Percentiles rank a stretch among this genome's conserved stretches.
Conservation (phyloP, 2,888 invertebrate species). For the Antheraea yamamai region DNA sequence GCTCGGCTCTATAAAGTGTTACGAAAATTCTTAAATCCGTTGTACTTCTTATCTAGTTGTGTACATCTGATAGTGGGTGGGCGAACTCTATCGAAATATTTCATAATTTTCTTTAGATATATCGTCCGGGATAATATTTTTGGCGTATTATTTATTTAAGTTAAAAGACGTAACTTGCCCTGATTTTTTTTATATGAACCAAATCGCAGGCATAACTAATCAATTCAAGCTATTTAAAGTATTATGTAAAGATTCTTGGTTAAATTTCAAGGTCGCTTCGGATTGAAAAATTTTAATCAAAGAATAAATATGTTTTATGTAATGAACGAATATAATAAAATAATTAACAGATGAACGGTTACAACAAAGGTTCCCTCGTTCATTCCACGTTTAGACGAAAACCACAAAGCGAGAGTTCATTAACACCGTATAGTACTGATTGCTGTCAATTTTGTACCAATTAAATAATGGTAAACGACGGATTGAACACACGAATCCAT, state of each 20-base stretch:
- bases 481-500: conserved; percentile 46
- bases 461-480: conserved; percentile 61
- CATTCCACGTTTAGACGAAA: conserved; percentile 23
- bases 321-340: conserved; percentile 18
- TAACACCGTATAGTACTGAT: conserved; percentile 40
- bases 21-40: conserved; percentile 13
- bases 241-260: neutral
- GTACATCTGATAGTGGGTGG: conserved; percentile 19
- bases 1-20: neutral
- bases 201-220: too few species aligned
- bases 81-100: conserved; percentile 17
- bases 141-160: neutral
- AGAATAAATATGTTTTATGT: neutral
- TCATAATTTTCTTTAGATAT: neutral
- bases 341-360: conserved; percentile 14
- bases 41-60: conserved; percentile 1
- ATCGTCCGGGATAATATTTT: neutral
- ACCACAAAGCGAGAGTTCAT: conserved; percentile 36
- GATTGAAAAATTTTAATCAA: neutral
- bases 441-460: conserved; percentile 67
- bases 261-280: neutral
- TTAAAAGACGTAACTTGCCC: too few species aligned
- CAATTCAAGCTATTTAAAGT: neutral
- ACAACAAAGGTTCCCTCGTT: conserved; percentile 21
- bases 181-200: too few species aligned